phyloP scores from a whole-genome alignment of 2,888 invertebrate species.

The Timandra comae region DNA sequence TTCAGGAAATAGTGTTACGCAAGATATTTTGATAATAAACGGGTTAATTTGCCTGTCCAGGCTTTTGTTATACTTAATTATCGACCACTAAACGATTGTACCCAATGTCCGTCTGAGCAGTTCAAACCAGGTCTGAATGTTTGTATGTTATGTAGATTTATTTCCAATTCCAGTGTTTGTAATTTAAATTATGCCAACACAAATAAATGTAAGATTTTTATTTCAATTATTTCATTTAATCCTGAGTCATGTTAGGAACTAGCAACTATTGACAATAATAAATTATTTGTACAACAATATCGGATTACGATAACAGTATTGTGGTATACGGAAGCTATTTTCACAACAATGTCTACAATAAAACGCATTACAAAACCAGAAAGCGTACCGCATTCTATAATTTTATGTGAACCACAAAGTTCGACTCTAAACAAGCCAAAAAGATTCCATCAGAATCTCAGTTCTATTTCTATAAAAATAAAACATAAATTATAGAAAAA shows the following conservation, averaged over 20 bases:
- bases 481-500: conserved; percentile 33
- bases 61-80: conserved; percentile 29
- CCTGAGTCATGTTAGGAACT: conserved; percentile 28
- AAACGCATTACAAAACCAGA: too few relatives aligned
- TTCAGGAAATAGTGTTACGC: conserved; percentile 56
- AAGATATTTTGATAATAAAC: conserved; percentile 33
- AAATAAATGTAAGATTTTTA: conserved; percentile 67
- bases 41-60: conserved; percentile 34
- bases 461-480: conserved; percentile 26
- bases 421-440: too few relatives aligned
- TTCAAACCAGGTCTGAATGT: conserved; percentile 58
- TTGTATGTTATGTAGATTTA: conserved; percentile 55
- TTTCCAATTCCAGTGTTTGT: conserved; percentile 55
- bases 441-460: too few relatives aligned
- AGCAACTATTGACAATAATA: conserved; percentile 30
- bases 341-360: too few relatives aligned
- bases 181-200: conserved; percentile 49
- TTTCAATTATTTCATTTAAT: conserved; percentile 58
- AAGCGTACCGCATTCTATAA: too few relatives aligned
- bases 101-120: conserved; percentile 53
- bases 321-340: too few relatives aligned
- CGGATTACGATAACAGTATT: too few relatives aligned
- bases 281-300: conserved; percentile 16
- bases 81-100: conserved; percentile 33
- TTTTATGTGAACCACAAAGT: too few relatives aligned